Evolutionary conservation across 1,140 invertebrate species (phyloP).

Genomic region (Homalodisca vitripennis): DNA sequence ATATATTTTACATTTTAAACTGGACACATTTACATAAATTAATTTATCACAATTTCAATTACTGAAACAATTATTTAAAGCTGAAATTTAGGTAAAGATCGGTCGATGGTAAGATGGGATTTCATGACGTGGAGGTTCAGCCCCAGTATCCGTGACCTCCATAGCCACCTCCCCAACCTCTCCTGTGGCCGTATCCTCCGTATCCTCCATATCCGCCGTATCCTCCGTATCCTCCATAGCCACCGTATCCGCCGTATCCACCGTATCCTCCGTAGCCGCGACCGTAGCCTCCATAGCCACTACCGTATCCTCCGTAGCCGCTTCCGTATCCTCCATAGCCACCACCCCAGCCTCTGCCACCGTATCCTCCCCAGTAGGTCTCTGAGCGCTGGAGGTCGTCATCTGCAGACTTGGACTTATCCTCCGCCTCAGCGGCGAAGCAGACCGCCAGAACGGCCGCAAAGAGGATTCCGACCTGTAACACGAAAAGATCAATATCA

Average conservation of each 20-base stretch:
- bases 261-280: neutral
- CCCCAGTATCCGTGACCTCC: slow-evolving; percentile 4
- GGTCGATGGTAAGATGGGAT: too few relatives aligned
- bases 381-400: slow-evolving; percentile 19
- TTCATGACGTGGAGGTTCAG: too few relatives aligned
- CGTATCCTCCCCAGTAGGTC: slow-evolving; percentile 13
- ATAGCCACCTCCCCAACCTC: neutral
- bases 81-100: too few relatives aligned
- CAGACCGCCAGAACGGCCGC: neutral
- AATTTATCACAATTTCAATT: too few relatives aligned
- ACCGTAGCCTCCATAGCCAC: neutral
- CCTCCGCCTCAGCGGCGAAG: neutral
- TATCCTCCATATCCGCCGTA: slow-evolving; percentile 12
- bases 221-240: neutral
- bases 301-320: neutral
- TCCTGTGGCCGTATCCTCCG: neutral
- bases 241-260: slow-evolving; percentile 13
- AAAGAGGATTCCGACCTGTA: neutral
- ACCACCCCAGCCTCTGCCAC: neutral
- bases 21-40: too few relatives aligned
- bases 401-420: neutral
- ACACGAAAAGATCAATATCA: too few relatives aligned
- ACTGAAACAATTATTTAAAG: too few relatives aligned
- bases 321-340: slow-evolving; percentile 9
- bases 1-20: too few relatives aligned